Base-by-base conservation (phyloP, 2,113 vertebrate genomes). In the Dasyurus viverrinus region DNA sequence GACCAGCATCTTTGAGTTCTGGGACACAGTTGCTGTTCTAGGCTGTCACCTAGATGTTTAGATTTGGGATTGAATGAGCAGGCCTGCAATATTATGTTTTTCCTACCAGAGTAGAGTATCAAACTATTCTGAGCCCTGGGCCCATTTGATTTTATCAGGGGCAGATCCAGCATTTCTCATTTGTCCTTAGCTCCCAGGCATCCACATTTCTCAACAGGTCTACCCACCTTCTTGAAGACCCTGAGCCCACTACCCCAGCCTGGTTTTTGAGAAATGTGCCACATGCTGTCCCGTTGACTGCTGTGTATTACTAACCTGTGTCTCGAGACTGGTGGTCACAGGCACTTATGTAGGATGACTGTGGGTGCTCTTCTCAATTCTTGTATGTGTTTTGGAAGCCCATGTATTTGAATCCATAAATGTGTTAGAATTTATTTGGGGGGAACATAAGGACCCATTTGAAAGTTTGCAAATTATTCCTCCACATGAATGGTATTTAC, bases 391-490 rank as follows among this genome's bases (percentile, higher is more conserved):
- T 52, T 36, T 23, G 52, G 42, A 23, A 89, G 89, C 27, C 91
- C 1, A 0, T 1, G 25, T 89, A 30, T 14, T 0, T 19, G 12
- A 30, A 42, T 42, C 36, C 30, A 48, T 54, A 0, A 0, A 92
- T 11, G 1, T 25, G 22, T 54, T 25, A 27, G 22, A 23, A 52
- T 68, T 30, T 14, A 76, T 91, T 55, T 91, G 23, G 52, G 47
- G 52, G 47, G 25, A 46, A 22, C 54, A 46, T 2, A 3, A n/a
- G 5, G 55, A 19, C 91, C 53, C 55, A 8, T 54, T 54, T 22
- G n/a, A 47, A 5, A 1, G 19, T 84, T 0, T n/a, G 55, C 26
- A 9, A 8, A 36, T 26, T 76, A 53, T 60, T 7, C 90, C 2
- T 91, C 55, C n/a, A 84, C 42, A 3, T 27, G 3, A 25, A 48